Percentiles rank a stretch among this genome's conserved stretches.
These are phyloP conservation scores for Sympetrum striolatum DNA, from an alignment of 2,888 invertebrate species.

Conservation along the genomic window DNA sequence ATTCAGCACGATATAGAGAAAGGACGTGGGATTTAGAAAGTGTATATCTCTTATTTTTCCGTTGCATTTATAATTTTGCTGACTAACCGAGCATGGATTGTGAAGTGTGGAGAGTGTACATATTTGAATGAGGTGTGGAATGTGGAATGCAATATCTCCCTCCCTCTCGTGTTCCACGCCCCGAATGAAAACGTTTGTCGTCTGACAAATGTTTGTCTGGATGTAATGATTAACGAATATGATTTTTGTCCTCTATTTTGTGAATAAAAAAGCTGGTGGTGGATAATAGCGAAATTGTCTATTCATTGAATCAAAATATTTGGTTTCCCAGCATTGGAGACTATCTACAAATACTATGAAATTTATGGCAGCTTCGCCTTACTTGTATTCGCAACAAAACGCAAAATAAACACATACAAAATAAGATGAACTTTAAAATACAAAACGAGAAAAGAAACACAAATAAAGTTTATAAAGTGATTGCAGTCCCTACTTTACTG, in stretches of 20 bases:
- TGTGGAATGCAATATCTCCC: not conserved
- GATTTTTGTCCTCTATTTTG: slow-evolving; percentile 28
- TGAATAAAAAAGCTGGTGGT: slow-evolving; percentile 31
- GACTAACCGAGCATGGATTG: not conserved
- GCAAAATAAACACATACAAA: too few relatives aligned
- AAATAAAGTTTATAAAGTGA: too few relatives aligned
- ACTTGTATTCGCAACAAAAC: too few relatives aligned
- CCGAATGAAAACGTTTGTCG: not conserved
- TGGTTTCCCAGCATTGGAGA: too few relatives aligned
- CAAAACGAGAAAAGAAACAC: too few relatives aligned
- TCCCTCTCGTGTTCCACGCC: not conserved
- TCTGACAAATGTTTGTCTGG: not conserved
- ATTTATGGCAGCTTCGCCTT: too few relatives aligned
- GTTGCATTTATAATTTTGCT: not conserved
- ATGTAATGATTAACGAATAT: slow-evolving; percentile 19
- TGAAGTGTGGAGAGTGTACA: not conserved
- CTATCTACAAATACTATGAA: too few relatives aligned
- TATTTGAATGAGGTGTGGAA: not conserved
- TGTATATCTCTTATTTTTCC: not conserved
- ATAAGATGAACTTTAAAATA: too few relatives aligned
- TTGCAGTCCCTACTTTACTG: too few relatives aligned
- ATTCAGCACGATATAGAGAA: not conserved
- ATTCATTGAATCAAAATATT: too few relatives aligned
- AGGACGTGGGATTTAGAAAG: not conserved
- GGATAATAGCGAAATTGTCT: not conserved